phyloP scores from a whole-genome alignment of 2,113 vertebrate species.

The Arizona elegans region DNA sequence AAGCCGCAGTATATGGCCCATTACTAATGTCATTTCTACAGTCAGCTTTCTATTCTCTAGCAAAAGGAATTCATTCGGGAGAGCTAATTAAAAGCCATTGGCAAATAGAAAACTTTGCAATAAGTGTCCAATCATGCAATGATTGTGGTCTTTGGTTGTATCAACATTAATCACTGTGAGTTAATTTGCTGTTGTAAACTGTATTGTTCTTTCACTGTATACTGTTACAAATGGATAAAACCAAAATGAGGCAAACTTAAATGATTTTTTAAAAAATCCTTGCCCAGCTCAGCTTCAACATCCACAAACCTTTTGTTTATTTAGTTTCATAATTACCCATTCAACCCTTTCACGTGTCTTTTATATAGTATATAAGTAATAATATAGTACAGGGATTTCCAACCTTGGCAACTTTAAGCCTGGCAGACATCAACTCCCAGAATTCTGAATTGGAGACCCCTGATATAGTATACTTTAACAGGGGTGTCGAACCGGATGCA shows the following conservation, averaged over 20 bases:
- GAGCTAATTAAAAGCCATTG: slow-evolving; percentile 54
- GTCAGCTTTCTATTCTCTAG: slow-evolving; percentile 50
- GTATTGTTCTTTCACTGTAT: neutral
- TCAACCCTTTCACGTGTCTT: neutral
- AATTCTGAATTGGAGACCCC: too few species aligned
- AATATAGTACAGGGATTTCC: too few species aligned
- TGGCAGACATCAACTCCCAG: too few species aligned
- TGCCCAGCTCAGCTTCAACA: neutral
- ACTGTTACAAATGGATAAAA: slow-evolving; percentile 27
- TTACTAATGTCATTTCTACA: slow-evolving; percentile 62
- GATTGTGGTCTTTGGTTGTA: slow-evolving; percentile 42
- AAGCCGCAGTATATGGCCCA: slow-evolving; percentile 55
- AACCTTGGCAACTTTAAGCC: too few species aligned
- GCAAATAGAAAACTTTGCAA: slow-evolving; percentile 53
- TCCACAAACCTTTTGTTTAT: neutral
- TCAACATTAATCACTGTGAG: slow-evolving; percentile 32
- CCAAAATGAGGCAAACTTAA: slow-evolving; percentile 18
- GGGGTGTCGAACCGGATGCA: too few species aligned
- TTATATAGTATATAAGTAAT: too few species aligned
- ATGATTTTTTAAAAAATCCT: slow-evolving; percentile 32
- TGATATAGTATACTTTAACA: too few species aligned
- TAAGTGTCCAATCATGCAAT: slow-evolving; percentile 34
- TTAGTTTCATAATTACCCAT: neutral
- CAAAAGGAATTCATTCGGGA: slow-evolving; percentile 58
- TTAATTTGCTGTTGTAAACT: slow-evolving; percentile 51